Evolutionary conservation across 2,113 vertebrate genomes (phyloP).

Genomic region (Columbina picui): DNA sequence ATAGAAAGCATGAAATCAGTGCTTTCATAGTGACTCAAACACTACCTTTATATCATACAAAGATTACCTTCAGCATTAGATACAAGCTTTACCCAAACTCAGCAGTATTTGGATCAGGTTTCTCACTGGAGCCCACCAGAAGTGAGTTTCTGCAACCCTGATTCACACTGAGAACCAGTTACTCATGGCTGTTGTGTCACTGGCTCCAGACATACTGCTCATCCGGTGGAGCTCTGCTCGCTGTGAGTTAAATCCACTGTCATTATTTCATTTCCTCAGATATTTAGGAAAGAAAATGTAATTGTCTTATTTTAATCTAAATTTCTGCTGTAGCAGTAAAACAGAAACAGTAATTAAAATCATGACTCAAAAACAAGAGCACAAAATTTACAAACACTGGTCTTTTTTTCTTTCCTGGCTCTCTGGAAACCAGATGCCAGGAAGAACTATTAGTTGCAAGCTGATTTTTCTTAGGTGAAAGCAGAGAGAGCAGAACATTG

Average conservation of each 20-base stretch:
- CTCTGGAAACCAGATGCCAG: neutral
- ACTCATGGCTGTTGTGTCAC: neutral
- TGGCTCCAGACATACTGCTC: slow-evolving; percentile 23
- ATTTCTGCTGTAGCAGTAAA: slow-evolving; percentile 36
- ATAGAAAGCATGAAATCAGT: neutral
- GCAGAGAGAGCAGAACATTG: neutral
- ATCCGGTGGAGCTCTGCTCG: neutral
- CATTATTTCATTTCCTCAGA: slow-evolving; percentile 45
- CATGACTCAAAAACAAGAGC: slow-evolving; percentile 9
- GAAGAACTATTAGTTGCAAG: neutral
- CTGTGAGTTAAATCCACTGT: neutral
- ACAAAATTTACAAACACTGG: neutral
- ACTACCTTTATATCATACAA: neutral
- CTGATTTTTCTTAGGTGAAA: neutral
- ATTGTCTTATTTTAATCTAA: slow-evolving; percentile 47
- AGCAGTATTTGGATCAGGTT: neutral
- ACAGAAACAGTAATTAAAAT: slow-evolving; percentile 36
- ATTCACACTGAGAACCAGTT: neutral
- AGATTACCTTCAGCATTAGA: neutral
- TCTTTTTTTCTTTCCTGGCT: neutral
- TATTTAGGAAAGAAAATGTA: slow-evolving; percentile 35
- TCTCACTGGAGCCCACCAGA: neutral
- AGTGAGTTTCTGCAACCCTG: neutral
- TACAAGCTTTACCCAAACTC: neutral
- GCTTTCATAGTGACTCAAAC: neutral